Conservation (phyloP, 2,888 invertebrate genomes). For the Pantelozetes paolii region DNA sequence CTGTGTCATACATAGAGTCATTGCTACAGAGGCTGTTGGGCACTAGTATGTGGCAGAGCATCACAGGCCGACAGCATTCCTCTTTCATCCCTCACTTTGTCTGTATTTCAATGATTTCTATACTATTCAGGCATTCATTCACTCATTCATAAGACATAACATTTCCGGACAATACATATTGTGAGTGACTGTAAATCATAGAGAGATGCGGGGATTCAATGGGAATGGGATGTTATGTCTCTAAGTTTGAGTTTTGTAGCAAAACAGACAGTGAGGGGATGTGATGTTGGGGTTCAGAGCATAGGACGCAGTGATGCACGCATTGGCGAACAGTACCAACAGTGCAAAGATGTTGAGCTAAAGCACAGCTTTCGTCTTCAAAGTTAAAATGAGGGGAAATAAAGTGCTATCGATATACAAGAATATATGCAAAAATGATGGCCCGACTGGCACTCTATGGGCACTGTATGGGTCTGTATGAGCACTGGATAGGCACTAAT, state of each 20-base stretch:
- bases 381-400: conserved; percentile 11
- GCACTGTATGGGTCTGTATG: neutral
- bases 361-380: neutral
- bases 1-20: neutral
- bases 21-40: neutral
- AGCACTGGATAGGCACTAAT: neutral
- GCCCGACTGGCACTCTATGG: neutral
- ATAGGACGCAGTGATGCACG: conserved; percentile 31
- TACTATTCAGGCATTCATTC: conserved; percentile 18
- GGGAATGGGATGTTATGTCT: conserved; percentile 32
- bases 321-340: conserved; percentile 1
- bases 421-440: conserved; percentile 28
- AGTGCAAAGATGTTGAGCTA: conserved; percentile 23
- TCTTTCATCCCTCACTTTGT: neutral
- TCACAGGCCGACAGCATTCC: neutral
- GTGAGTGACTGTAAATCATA: conserved; percentile 36
- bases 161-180: conserved; percentile 37
- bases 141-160: conserved; percentile 28
- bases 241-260: conserved; percentile 1
- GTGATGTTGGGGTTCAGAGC: conserved; percentile 19
- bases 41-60: neutral
- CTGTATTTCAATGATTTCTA: conserved; percentile 19
- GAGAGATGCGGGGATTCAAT: conserved; percentile 6
- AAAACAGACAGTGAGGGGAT: conserved; percentile 39
- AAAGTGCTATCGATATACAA: conserved; percentile 7